Conservation (phyloP, 2,797 vertebrate species). For the Arrhamphus sclerolepis region DNA sequence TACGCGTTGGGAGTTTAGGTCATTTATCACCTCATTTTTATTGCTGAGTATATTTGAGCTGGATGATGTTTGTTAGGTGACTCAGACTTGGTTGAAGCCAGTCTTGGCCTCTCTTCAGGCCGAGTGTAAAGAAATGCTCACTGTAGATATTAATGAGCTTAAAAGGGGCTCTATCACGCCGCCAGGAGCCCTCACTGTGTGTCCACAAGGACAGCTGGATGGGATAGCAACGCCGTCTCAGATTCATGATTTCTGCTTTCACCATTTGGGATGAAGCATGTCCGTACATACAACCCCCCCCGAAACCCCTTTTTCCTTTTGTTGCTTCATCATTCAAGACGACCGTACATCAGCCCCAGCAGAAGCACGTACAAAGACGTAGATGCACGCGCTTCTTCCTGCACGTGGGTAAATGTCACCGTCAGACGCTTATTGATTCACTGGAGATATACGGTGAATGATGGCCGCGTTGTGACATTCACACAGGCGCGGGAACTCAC, state of each 20-base stretch:
- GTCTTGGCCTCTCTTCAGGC: conserved; percentile 58
- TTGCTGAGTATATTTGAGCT: conserved; percentile 68
- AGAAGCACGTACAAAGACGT: conserved; percentile 40
- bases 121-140: conserved; percentile 51
- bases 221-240: conserved; percentile 46
- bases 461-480: conserved; percentile 73
- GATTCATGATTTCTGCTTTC: conserved; percentile 67
- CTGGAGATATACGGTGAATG: conserved; percentile 70
- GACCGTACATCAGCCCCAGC: conserved; percentile 29
- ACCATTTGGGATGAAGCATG: conserved; percentile 56
- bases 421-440: conserved; percentile 69
- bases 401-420: conserved; percentile 74
- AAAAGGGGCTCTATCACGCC: conserved; percentile 64
- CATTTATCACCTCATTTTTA: conserved; percentile 67
- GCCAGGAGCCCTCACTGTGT: conserved; percentile 55
- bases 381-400: conserved; percentile 17
- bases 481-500: conserved; percentile 39
- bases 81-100: conserved; percentile 68
- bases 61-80: conserved; percentile 74
- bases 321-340: conserved; percentile 42
- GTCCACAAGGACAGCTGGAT: conserved; percentile 66
- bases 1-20: conserved; percentile 29
- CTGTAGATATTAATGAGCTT: conserved; percentile 60
- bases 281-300: conserved; percentile 26
- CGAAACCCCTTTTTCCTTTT: conserved; percentile 1